phyloP scores from a whole-genome alignment of 2,797 vertebrate species.

The Gallirallus australis region DNA sequence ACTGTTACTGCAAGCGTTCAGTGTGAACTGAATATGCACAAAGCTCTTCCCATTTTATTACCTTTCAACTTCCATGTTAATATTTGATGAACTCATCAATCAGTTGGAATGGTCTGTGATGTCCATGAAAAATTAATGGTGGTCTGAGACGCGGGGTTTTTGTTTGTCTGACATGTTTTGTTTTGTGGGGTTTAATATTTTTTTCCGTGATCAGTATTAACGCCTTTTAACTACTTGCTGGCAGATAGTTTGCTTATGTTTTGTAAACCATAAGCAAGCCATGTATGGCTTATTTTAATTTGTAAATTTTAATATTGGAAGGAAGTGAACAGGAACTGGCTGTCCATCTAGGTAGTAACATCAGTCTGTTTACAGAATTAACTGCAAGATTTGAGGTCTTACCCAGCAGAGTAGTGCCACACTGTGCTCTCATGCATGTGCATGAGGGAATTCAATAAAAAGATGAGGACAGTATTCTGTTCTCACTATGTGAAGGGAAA shows the following conservation, averaged over 20 bases:
- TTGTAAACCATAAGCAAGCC: background rate
- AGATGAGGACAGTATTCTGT: background rate
- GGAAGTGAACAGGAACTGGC: background rate
- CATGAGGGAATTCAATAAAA: background rate
- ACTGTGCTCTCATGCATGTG: background rate
- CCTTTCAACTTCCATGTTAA: conserved; percentile 74
- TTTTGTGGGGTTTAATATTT: background rate
- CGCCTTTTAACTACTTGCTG: conserved; percentile 33
- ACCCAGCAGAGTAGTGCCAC: background rate
- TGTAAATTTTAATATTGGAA: background rate
- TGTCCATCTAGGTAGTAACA: background rate
- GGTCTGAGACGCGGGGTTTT: background rate
- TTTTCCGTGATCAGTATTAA: conserved; percentile 7
- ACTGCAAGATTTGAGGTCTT: background rate
- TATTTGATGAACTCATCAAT: conserved; percentile 74
- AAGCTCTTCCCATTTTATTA: conserved; percentile 71
- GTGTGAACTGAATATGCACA: conserved; percentile 61
- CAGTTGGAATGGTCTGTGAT: conserved; percentile 73
- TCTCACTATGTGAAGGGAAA: background rate
- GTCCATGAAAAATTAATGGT: conserved; percentile 71
- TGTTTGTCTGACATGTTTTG: background rate
- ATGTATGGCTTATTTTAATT: background rate
- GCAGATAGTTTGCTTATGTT: background rate
- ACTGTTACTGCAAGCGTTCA: background rate
- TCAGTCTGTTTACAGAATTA: background rate